A percentile compares a stretch with the other conserved stretches of the same genome.
These are phyloP conservation scores for Unio delphinus DNA, from an alignment of 2,888 invertebrate genomes.

Conservation along the genomic window DNA sequence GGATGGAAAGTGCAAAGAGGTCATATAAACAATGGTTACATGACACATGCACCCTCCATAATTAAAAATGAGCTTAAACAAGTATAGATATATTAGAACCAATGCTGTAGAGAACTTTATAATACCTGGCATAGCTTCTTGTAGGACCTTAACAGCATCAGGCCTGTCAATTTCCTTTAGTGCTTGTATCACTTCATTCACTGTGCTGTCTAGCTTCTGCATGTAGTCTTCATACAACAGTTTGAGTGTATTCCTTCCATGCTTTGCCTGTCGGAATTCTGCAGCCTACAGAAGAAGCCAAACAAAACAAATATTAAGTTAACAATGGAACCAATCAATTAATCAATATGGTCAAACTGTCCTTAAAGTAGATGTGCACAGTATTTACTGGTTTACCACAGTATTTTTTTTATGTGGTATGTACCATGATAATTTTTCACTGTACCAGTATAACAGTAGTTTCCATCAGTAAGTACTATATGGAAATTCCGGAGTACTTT, in stretches of 20 bases:
- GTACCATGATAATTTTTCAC: too few relatives aligned
- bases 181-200: conserved; percentile 39
- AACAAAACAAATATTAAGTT: too few relatives aligned
- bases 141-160: conserved; percentile 47
- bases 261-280: conserved; percentile 30
- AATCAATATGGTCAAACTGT: too few relatives aligned
- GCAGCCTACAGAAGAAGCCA: conserved; percentile 29
- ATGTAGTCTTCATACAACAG: conserved; percentile 44
- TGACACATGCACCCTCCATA: background rate
- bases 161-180: conserved; percentile 46
- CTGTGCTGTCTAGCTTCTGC: conserved; percentile 35
- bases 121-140: conserved; percentile 45
- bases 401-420: too few relatives aligned
- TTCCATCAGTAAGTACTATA: too few relatives aligned
- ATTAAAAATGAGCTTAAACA: too few relatives aligned
- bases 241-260: conserved; percentile 50
- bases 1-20: conserved; percentile 1
- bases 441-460: too few relatives aligned
- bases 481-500: too few relatives aligned
- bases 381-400: too few relatives aligned
- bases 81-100: background rate
- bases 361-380: too few relatives aligned
- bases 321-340: too few relatives aligned
- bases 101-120: background rate
- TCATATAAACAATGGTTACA: background rate